Evolutionary conservation across 92 coral and sea anemone genomes (phyloP), one percentile per base, ranked within the genome.

Genomic region (Heteractis magnifica): DNA sequence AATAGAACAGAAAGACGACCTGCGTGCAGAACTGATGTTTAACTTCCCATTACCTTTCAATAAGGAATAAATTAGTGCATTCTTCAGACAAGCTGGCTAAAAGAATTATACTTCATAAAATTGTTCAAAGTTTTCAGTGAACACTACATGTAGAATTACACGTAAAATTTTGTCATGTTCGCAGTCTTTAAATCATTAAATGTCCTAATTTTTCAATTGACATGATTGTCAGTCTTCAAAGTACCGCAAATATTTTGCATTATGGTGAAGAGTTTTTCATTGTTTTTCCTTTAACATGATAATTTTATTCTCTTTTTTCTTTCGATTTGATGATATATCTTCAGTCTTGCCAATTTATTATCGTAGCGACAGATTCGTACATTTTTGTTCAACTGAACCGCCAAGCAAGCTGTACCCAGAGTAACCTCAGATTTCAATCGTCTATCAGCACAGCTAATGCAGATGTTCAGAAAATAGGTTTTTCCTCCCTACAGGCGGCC

Each of bases 401-500:
- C 3, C 70, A 34, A 34, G 44, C 44, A 34, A 34, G 44, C 44
- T 34, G 44, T 34, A 0, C 70, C 18, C 20, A n/a, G 73, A 9
- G 73, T 68, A 68, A 9, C 49, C 4, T 26, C 14, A 26, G 73
- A 68, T 68, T 20, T 68, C 49, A 68, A 68, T 68, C 73, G 23
- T 10, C 49, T 41, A 68, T 68, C 10, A 68, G 14, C 49, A 8
- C 73, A 8, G 73, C 49, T 34, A 34, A 1, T 34, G 44, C 73
- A 68, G 73, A 68, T 68, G 73, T 68, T 68, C 44, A 26, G 73
- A 68, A 68, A 68, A 68, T 68, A 68, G 73, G 50, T 68, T 68
- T 65, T 68, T 8, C 6, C 4, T 68, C 73, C 1, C 73, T 13
- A 68, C 73, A 68, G 73, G 73, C 73, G 73, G 73, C 73, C 73